These are phyloP conservation scores for Parazoanthus swiftii DNA, from an alignment of 92 coral and sea anemone genomes.

Conservation along the genomic window DNA sequence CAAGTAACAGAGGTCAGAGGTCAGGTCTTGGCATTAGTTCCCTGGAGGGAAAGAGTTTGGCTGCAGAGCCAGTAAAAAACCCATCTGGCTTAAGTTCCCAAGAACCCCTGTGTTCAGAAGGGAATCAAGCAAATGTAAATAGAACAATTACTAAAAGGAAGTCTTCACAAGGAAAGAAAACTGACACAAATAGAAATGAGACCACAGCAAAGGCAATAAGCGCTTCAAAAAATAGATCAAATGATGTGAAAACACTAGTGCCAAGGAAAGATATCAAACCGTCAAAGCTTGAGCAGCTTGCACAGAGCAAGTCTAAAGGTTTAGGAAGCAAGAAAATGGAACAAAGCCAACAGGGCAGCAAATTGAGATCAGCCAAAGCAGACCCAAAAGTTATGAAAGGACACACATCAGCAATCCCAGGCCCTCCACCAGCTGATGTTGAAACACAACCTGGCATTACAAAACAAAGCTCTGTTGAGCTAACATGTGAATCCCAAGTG, in stretches of 20 bases:
- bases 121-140: neutral
- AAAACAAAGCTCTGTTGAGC: neutral
- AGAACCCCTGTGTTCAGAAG: conserved; percentile 11
- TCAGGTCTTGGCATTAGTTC: neutral
- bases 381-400: conserved; percentile 25
- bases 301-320: conserved; percentile 29
- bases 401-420: conserved; percentile 49
- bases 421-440: neutral
- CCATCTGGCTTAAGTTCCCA: conserved; percentile 23
- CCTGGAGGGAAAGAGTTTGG: neutral
- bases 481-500: conserved; percentile 13
- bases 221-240: conserved; percentile 42
- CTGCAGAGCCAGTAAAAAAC: neutral
- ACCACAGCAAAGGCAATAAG: conserved; percentile 37
- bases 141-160: neutral
- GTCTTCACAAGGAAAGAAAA: conserved; percentile 16
- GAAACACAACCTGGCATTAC: conserved; percentile 37
- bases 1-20: conserved; percentile 8
- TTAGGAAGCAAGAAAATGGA: neutral
- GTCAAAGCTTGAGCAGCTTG: conserved; percentile 18
- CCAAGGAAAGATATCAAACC: conserved; percentile 37
- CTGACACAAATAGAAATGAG: conserved; percentile 46
- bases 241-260: conserved; percentile 10
- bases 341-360: conserved; percentile 12
- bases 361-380: conserved; percentile 1